Evolutionary conservation across 2,797 vertebrate genomes (phyloP).

Genomic region (Neosilurus hyrtlii): DNA sequence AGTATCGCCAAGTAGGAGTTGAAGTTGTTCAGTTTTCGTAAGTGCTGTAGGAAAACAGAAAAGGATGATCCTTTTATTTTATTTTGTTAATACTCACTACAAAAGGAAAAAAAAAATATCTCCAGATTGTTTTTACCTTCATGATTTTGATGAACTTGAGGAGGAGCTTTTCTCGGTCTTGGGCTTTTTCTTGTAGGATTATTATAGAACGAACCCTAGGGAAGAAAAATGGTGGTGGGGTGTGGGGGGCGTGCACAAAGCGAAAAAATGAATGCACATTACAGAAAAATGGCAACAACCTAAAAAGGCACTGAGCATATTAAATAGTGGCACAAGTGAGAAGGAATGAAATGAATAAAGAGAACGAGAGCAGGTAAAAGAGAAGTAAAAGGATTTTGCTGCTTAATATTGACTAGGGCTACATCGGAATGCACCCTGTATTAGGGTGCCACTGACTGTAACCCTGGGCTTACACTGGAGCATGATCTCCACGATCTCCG

Average conservation of each 20-base stretch:
- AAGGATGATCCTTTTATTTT: neutral
- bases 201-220: constrained; percentile 91
- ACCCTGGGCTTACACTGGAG: too few species aligned
- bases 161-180: constrained; percentile 87
- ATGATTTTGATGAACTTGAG: constrained; percentile 93
- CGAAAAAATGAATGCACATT: neutral
- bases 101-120: neutral
- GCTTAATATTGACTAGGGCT: neutral
- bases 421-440: too few species aligned
- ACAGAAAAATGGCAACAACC: neutral
- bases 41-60: constrained; percentile 71
- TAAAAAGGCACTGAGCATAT: neutral
- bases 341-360: neutral
- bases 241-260: too few species aligned
- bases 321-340: neutral
- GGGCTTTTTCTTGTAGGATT: constrained; percentile 90
- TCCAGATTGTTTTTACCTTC: constrained; percentile 76
- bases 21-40: constrained; percentile 92
- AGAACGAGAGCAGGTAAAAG: neutral
- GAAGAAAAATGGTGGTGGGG: neutral
- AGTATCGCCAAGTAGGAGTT: constrained; percentile 95
- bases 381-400: neutral
- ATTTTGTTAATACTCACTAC: neutral
- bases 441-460: too few species aligned
- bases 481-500: too few species aligned